Evolutionary conservation across 2,888 invertebrate species (phyloP).

Genomic region (Atrina japonica): DNA sequence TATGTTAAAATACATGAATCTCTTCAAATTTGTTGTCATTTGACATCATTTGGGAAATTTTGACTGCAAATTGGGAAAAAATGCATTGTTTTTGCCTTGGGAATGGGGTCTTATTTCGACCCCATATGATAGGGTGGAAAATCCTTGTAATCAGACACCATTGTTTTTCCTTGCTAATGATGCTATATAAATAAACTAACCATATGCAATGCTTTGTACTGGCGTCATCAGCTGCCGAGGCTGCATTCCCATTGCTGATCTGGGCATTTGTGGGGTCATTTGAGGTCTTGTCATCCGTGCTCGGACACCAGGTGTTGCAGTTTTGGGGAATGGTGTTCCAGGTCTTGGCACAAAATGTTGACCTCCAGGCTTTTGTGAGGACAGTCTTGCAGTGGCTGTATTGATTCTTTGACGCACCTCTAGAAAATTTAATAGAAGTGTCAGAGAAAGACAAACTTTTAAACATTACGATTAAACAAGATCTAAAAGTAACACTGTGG

Average conservation of each 20-base stretch:
- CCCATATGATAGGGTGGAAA: no score
- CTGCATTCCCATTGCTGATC: conserved; percentile 35
- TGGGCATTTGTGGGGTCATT: conserved; percentile 51
- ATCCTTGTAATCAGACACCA: no score
- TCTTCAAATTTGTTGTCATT: no score
- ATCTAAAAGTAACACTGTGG: background rate
- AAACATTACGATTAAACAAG: background rate
- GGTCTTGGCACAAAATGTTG: conserved; percentile 37
- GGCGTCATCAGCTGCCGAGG: conserved; percentile 51
- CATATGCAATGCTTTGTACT: conserved; percentile 18
- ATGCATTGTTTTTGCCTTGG: no score
- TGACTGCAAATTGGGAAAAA: no score
- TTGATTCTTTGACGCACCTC: conserved; percentile 56
- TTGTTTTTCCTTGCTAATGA: no score
- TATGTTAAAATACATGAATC: no score
- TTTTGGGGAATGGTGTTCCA: conserved; percentile 21
- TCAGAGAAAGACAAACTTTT: no score
- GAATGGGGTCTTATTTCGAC: no score
- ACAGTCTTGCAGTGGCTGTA: conserved; percentile 14
- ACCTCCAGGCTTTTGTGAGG: conserved; percentile 17
- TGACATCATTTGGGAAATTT: no score
- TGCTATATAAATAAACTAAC: no score
- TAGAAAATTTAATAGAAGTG: conserved; percentile 26
- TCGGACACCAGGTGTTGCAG: conserved; percentile 36
- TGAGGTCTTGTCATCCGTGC: conserved; percentile 31